Base-by-base conservation (phyloP, 2,797 vertebrate genomes). In the Ammospiza maritima region DNA sequence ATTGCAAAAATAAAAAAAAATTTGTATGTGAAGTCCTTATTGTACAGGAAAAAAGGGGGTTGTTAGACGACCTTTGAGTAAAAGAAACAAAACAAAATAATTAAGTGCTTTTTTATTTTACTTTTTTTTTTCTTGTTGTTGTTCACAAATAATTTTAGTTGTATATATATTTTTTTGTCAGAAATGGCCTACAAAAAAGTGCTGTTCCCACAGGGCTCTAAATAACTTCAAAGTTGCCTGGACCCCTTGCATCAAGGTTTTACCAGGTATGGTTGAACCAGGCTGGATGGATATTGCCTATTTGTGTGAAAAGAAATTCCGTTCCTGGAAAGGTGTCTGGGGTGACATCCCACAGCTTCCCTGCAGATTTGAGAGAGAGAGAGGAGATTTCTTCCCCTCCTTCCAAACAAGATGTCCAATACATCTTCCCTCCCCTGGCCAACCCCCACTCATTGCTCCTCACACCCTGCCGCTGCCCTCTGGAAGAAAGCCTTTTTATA, bases 21-120 rank as follows among this genome's bases (percentile, higher is more conserved):
- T 98, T 99, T 99, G 98, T 99, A 98, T 98, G 98, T 98, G 98
- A 98, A 98, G 98, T 98, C 98, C 97, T 97, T 98, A 98, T 98
- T 99, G 99, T 99, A 99, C 98, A 99, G 98, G 98, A 98, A 97
- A 98, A 98, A 96, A 93, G 73, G 93, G 87, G 98, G 98, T 98
- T 98, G 98, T 98, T 97, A 98, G 97, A 98, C 98, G 94, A 97
- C 98, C 98, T 98, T 98, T 96, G 97, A 98, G 98, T 98, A 98
- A 98, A 98, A 97, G 98, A 98, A 98, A 97, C 96, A 98, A 98
- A 97, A 98, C 96, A 96, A 97, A 97, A 88, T 84, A 88, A 97
- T 98, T 98, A 96, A 97, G 97, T 98, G 98, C 91, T 97, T 98
- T 96, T 97, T 96, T 95, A 94, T 77, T 96, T 96, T 97, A 72